Evolutionary conservation across 1,140 invertebrate species (phyloP), one percentile per base, ranked within the genome.

Genomic region (Pseudomyrmex sp.): DNA sequence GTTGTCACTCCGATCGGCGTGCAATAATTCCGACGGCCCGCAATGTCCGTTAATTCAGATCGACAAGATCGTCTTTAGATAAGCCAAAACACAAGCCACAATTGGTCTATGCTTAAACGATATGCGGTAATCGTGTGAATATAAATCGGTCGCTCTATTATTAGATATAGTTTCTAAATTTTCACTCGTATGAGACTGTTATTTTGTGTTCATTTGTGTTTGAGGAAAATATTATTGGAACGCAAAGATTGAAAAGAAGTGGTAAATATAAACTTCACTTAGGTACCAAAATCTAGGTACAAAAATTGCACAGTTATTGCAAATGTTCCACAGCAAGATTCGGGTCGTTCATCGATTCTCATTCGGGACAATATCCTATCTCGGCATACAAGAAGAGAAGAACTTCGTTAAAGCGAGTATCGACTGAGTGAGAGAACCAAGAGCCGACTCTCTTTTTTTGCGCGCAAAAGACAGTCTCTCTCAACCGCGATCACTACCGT

Each of bases 11-110:
- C 58, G 62, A 70, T 76, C 58, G 80, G 63, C 59, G 73, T 44
- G 61, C 15, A 59, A 54, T 85, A 88, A 87, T 82, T 87, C 74
- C 83, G 61, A 75, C 63, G 52, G 50, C 0, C 68, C 61, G 20
- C 82, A 61, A 80, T 35, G 82, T 63, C 46, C 66, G 65, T 65
- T 84, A 88, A 87, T 68, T 75, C 58, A 44, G 46, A 75, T 82
- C 72, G 86, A 72, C 75, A 68, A 52, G 48, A 58, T 52, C 65
- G 9, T 46, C 56, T 20, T 75, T 20, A 46, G 63, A 82, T 58
- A 46, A 63, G 56, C 50, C 18, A 20, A 23, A 52, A 58, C 8
- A 35, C 20, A 4, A 18, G 62, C 9, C 44, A 44, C 50, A 44
- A 76, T 66, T 68, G 35, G 46, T 2, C 18, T 1, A 2, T 44